Conservation (phyloP, 1,140 invertebrate genomes). For the Scaptomyza pallida region DNA sequence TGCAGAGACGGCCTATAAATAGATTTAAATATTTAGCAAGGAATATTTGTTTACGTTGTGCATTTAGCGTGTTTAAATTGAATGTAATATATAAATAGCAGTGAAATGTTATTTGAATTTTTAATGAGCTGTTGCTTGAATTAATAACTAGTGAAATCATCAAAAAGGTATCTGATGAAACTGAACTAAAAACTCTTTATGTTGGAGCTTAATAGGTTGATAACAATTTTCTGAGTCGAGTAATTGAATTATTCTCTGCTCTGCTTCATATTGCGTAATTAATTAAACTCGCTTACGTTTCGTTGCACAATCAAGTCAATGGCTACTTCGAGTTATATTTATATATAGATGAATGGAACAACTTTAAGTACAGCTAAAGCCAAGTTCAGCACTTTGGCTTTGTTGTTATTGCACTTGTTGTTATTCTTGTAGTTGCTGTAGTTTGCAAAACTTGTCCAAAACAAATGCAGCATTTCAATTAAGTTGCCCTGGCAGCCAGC, state of each 20-base stretch:
- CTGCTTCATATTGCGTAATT: not conserved
- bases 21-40: not conserved
- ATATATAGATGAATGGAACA: constrained; percentile 7
- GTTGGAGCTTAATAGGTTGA: too few species aligned
- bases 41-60: not conserved
- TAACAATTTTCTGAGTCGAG: too few species aligned
- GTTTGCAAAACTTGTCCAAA: constrained; percentile 42
- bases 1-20: not conserved
- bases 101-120: not conserved
- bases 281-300: constrained; percentile 16
- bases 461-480: constrained; percentile 56
- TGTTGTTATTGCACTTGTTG: constrained; percentile 5
- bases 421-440: not conserved
- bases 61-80: not conserved
- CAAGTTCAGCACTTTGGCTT: constrained; percentile 24
- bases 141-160: not conserved
- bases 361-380: constrained; percentile 30
- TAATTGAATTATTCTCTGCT: not conserved
- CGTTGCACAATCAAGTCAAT: constrained; percentile 32
- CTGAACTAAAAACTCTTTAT: too few species aligned
- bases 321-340: constrained; percentile 11
- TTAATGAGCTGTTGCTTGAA: not conserved
- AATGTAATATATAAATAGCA: not conserved
- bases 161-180: too few species aligned
- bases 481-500: constrained; percentile 34